Evolutionary conservation across 1,140 invertebrate species (phyloP), one percentile per base, ranked within the genome.

Genomic region (Drosophila oshimai): DNA sequence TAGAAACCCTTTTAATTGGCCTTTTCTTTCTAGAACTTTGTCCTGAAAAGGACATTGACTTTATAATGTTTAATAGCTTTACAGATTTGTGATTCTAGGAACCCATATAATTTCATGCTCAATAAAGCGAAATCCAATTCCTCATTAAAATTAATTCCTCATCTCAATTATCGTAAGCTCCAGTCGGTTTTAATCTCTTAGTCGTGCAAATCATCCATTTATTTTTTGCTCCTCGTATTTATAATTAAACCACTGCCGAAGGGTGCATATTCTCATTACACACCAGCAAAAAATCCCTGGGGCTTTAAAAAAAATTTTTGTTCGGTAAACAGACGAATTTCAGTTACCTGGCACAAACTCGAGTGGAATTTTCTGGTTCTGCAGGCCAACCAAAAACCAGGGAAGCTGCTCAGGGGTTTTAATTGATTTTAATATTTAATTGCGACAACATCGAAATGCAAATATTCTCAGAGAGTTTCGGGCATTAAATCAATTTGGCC

Each of bases 371-470:
- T n/a, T n/a, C 12, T 24, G 22, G 7, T n/a, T n/a, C n/a, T n/a
- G n/a, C n/a, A n/a, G n/a, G n/a, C n/a, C 10, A 9, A 29, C 10
- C 24, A 15, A 17, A 41, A 57, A 26, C 34, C 50, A 26, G 26
- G 17, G 24, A 51, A 31, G 29, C 29, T 36, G 64, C 46, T 34
- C 18, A 28, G 20, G 70, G 44, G 49, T 60, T 73, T 86, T 84
- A 84, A 86, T 86, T 86, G 81, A 80, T 76, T 86, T 86, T 87
- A 87, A 86, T 86, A 87, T 80, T 80, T 87, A 75, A 86, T 87
- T 87, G 44, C 18, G 44, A 42, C 55, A 86, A 84, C 74, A 83
- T 70, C 60, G 55, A 64, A 72, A 68, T 76, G 72, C 72, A 87
- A 86, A 86, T 79, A 72, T 46, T 62, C 47, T 34, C 39, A 15